phyloP scores from a whole-genome alignment of 2,888 invertebrate genomes.

The Microplitis manilae region DNA sequence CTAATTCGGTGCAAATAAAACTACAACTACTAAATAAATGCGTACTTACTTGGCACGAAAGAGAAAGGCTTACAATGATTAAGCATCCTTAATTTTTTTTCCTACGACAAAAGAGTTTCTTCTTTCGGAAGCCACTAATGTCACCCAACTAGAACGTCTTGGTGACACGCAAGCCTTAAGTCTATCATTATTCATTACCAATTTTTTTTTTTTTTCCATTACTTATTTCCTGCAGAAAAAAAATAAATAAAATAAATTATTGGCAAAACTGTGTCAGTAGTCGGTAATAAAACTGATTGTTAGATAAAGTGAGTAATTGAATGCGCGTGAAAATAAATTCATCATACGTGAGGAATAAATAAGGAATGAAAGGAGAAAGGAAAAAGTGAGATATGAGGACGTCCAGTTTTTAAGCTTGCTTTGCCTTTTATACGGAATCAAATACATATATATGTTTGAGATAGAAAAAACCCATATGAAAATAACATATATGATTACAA shows the following conservation, averaged over 20 bases:
- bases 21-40: constrained; percentile 24
- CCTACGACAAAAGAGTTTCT: constrained; percentile 31
- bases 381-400: constrained; percentile 27
- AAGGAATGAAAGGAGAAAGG: constrained; percentile 31
- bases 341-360: background rate
- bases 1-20: constrained; percentile 28
- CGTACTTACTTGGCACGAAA: constrained; percentile 46
- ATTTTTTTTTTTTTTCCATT: constrained; percentile 15
- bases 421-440: background rate
- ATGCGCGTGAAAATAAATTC: background rate
- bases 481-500: no score
- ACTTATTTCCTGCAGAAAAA: background rate
- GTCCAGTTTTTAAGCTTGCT: constrained; percentile 13
- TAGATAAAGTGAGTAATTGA: background rate
- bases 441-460: no score
- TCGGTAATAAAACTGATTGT: background rate
- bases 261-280: constrained; percentile 28
- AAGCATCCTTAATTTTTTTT: constrained; percentile 13
- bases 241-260: background rate
- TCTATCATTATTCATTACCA: background rate
- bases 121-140: constrained; percentile 24
- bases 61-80: constrained; percentile 48
- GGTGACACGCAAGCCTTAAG: constrained; percentile 31
- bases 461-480: no score
- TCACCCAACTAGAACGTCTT: constrained; percentile 15